Evolutionary conservation across 2,888 invertebrate species (phyloP), one percentile per base, ranked within the genome.

Genomic region (Sphecodes monilicornis): DNA sequence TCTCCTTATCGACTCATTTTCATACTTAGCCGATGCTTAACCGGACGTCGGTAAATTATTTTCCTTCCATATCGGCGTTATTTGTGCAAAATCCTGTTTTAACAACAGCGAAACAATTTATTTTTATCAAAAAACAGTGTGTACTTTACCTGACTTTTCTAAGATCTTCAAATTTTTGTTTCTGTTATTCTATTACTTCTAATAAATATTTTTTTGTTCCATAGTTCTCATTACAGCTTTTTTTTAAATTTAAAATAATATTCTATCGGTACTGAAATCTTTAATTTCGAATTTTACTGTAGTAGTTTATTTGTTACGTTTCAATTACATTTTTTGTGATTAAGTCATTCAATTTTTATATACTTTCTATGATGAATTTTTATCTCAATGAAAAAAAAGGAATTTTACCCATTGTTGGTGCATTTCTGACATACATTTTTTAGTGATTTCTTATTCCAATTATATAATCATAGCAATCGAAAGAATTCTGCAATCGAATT

Each of bases 1-100:
- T 41, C n/a, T 70, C 50, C 70, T 18, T 77, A 43, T 64, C 64
- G 66, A 29, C 72, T 4, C 18, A n/a, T 69, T 57, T 82, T 73
- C 68, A 57, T 26, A 50, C 74, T 16, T 22, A 11, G 50, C 54
- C 73, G 83, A 76, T 69, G 43, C 10, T 18, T 73, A 29, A 77
- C 60, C 50, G 10, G n/a, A 6, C 41, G 32, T 39, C 64, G 80
- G 39, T 29, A n/a, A 68, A 36, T 36, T 39, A 22, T 3, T 8
- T 68, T 39, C n/a, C 68, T 68, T 22, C 32, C 8, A 3, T 66
- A 66, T 16, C 22, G 32, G 3, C 64, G 10, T 22, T 22, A 66
- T 64, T 64, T 60, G 0, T 29, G 22, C 6, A 18, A 18, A 18
- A 36, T 18, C 8, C 29, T 60, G 29, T 60, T 60, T 26, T 60